Conservation (phyloP, 1,140 invertebrate species). For the Globodera ellingtonae region DNA sequence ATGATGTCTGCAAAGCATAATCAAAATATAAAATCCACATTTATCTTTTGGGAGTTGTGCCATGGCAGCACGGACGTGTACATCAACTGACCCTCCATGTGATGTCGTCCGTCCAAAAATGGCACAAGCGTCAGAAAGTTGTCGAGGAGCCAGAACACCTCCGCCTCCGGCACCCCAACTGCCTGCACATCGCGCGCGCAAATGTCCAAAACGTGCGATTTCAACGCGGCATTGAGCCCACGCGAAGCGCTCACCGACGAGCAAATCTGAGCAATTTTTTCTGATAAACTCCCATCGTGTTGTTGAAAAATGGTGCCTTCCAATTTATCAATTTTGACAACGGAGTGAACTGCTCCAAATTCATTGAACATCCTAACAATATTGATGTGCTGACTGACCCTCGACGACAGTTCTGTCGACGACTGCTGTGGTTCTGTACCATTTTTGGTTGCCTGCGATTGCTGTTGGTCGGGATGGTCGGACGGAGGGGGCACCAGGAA, state of each 20-base stretch:
- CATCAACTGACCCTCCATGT: slow-evolving; percentile 37
- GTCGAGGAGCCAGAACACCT: slow-evolving; percentile 39
- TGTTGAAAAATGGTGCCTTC: not conserved
- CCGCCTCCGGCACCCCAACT: slow-evolving; percentile 37
- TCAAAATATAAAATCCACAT: not conserved
- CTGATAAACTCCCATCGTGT: not conserved
- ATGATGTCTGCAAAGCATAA: slow-evolving; percentile 35
- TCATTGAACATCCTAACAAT: not conserved
- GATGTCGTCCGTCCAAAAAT: slow-evolving; percentile 40
- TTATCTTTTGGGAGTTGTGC: not conserved
- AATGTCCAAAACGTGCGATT: slow-evolving; percentile 25
- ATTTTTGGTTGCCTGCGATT: slow-evolving; percentile 1
- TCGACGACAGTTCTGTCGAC: slow-evolving; percentile 15
- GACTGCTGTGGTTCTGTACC: not conserved
- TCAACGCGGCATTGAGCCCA: slow-evolving; percentile 24
- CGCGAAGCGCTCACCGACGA: slow-evolving; percentile 17
- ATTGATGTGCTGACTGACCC: slow-evolving; percentile 25
- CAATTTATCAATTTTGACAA: slow-evolving; percentile 26
- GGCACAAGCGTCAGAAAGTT: slow-evolving; percentile 37
- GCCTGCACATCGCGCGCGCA: slow-evolving; percentile 34
- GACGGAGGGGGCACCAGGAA: slow-evolving; percentile 43
- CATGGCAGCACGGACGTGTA: not conserved
- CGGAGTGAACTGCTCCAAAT: not conserved
- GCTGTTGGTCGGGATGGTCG: slow-evolving; percentile 8
- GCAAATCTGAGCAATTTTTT: slow-evolving; percentile 4